Conservation (phyloP, 2,888 invertebrate species). For the Argyra leucocephala region DNA sequence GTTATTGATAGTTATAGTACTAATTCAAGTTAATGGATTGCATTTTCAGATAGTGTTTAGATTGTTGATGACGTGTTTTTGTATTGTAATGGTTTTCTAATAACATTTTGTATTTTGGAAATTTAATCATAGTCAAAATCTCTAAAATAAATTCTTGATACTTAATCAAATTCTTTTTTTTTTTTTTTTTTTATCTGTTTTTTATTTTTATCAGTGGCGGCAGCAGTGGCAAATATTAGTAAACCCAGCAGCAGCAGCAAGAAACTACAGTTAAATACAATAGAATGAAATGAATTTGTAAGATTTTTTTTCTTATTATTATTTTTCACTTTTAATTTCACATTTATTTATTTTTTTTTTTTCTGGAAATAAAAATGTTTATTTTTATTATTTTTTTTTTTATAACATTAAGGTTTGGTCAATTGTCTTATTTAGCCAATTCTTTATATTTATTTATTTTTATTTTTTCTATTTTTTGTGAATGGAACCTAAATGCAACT, state of each 20-base stretch:
- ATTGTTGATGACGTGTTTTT: no score
- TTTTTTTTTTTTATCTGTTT: neutral
- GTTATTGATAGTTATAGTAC: no score
- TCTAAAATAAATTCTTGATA: neutral
- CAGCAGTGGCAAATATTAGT: slow-evolving; percentile 6
- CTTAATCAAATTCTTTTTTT: neutral
- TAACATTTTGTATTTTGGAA: no score
- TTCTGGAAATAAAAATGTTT: neutral
- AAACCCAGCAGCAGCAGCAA: neutral
- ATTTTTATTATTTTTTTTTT: no score
- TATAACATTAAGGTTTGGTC: slow-evolving; percentile 6
- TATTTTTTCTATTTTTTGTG: no score
- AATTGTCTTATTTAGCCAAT: neutral
- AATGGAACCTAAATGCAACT: no score
- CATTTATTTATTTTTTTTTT: neutral
- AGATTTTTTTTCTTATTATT: neutral
- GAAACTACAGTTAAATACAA: neutral
- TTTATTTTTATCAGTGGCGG: neutral
- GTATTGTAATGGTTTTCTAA: no score
- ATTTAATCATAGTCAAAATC: neutral
- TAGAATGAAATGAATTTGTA: neutral
- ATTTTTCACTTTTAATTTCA: slow-evolving; percentile 1
- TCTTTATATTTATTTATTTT: neutral
- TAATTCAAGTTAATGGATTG: no score
- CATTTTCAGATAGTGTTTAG: no score